Percentiles rank a stretch among this genome's conserved stretches.
Evolutionary conservation across 1,140 invertebrate genomes (phyloP).

Genomic region (Drosophila littoralis): DNA sequence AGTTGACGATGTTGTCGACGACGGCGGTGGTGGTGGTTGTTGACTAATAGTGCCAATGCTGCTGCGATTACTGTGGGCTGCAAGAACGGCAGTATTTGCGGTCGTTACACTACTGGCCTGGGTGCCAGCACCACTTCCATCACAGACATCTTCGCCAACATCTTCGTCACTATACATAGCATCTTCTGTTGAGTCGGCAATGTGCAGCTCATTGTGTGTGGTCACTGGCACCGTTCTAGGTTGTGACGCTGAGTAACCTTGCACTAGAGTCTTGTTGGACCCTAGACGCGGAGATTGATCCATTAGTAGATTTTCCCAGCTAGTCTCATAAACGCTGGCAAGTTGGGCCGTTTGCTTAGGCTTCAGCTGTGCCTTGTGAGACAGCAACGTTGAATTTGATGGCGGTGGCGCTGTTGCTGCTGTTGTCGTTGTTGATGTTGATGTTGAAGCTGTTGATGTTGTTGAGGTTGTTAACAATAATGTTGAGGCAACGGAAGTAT

Average conservation of each 20-base stretch:
- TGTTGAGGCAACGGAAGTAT: not conserved
- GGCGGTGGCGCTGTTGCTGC: not conserved
- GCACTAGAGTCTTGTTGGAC: slow-evolving; percentile 2
- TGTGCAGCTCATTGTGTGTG: slow-evolving; percentile 41
- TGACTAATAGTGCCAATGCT: slow-evolving; percentile 57
- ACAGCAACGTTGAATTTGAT: slow-evolving; percentile 18
- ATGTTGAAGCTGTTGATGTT: not conserved
- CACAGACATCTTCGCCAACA: slow-evolving; percentile 56
- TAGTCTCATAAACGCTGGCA: slow-evolving; percentile 83
- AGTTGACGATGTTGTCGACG: not conserved
- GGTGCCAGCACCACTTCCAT: slow-evolving; percentile 36
- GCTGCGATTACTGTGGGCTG: slow-evolving; percentile 51
- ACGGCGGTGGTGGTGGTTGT: slow-evolving; percentile 9
- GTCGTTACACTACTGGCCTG: slow-evolving; percentile 29
- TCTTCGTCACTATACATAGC: slow-evolving; percentile 12
- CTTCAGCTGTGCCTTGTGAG: slow-evolving; percentile 66
- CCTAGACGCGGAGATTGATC: slow-evolving; percentile 59
- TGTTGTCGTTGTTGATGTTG: not conserved
- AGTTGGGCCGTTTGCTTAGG: slow-evolving; percentile 68
- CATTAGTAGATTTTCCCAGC: slow-evolving; percentile 79
- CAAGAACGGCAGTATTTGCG: slow-evolving; percentile 27
- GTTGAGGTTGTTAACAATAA: not conserved
- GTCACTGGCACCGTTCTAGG: not conserved
- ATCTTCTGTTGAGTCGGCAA: slow-evolving; percentile 38
- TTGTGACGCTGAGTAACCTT: not conserved